Percentiles rank a stretch among this genome's conserved stretches.
phyloP scores from a whole-genome alignment of 1,140 invertebrate genomes.

The Glossosoma conforme region DNA sequence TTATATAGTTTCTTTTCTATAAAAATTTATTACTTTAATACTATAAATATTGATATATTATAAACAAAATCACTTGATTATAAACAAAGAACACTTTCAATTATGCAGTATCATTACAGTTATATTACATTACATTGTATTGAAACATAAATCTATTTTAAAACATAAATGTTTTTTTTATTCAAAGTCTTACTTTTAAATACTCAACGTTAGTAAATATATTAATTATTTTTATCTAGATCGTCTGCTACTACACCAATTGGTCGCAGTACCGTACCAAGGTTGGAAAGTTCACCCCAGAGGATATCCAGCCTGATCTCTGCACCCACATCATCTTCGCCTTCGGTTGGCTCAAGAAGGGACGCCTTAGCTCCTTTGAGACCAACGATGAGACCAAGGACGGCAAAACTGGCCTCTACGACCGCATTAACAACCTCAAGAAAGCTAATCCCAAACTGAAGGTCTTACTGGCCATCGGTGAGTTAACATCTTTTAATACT shows the following conservation, averaged over 20 bases:
- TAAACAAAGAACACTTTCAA: too few relatives aligned
- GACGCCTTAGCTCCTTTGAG: slow-evolving; percentile 86
- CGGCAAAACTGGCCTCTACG: slow-evolving; percentile 85
- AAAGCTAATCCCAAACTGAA: slow-evolving; percentile 87
- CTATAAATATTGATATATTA: too few relatives aligned
- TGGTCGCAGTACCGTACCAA: slow-evolving; percentile 96
- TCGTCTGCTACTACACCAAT: slow-evolving; percentile 96
- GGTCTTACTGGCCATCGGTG: slow-evolving; percentile 82
- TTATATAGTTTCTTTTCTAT: too few relatives aligned
- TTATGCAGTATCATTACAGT: too few relatives aligned
- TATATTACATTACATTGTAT: neutral
- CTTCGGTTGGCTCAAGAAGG: slow-evolving; percentile 95
- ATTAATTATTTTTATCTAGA: slow-evolving; percentile 41
- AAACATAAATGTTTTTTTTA: too few relatives aligned
- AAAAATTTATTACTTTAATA: too few relatives aligned
- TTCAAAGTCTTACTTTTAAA: neutral
- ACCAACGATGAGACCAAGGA: slow-evolving; percentile 90
- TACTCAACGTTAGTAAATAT: neutral
- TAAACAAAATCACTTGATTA: too few relatives aligned
- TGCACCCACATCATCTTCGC: slow-evolving; percentile 96
- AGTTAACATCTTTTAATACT: too few relatives aligned
- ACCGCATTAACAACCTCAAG: slow-evolving; percentile 76
- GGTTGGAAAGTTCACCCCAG: slow-evolving; percentile 87
- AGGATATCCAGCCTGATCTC: slow-evolving; percentile 91
- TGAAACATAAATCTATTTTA: neutral